Base-by-base conservation (phyloP, 2,113 vertebrate species). In the Brienomyrus longianalis region DNA sequence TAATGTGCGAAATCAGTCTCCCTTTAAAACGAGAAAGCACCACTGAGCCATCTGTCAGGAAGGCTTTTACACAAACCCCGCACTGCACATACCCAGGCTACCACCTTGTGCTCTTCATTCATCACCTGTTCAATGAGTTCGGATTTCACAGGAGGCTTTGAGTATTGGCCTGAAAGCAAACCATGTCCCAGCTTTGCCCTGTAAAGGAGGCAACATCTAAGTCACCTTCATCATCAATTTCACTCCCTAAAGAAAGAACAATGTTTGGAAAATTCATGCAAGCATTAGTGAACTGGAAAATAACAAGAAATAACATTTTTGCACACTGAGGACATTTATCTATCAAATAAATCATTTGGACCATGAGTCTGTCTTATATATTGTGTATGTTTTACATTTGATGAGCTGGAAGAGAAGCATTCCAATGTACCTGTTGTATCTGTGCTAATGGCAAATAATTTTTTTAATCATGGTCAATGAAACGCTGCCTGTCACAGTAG, bases 101-200 rank as follows among this genome's bases (percentile, higher is more conserved):
- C 95, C 98, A 99, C 98, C 98, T 99, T 99, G 96, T 97, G 93
- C 94, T 98, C 98, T 96, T 99, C 98, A 95, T 98, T 99, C 97
- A 99, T 98, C 97, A 99, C 98, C 96, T 99, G 98, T 96, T 99
- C 98, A 93, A 99, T 99, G 94, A 99, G 97, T 92, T 99, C 98
- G 89, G 97, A 97, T 97, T 99, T 99, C 96, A 97, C 90, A 47
- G 98, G 98, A 74, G 98, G 98, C 95, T 98, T 99, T 91, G 98
- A 97, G 94, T 97, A 97, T 86, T 97, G 98, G 94, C 98, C 98
- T 93, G 98, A 99, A 92, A 99, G 97, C 90, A 99, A 97, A 45
- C 98, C 98, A 0, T 99, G 97, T 93, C 98, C 98, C 94, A 99
- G 50, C 95, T 99, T 99, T 93, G 98, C 97, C 97, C 98, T 99